A percentile compares a stretch with the other conserved stretches of the same genome.
Conservation (phyloP, 2,888 invertebrate genomes). For the Synanthedon andrenaeformis region DNA sequence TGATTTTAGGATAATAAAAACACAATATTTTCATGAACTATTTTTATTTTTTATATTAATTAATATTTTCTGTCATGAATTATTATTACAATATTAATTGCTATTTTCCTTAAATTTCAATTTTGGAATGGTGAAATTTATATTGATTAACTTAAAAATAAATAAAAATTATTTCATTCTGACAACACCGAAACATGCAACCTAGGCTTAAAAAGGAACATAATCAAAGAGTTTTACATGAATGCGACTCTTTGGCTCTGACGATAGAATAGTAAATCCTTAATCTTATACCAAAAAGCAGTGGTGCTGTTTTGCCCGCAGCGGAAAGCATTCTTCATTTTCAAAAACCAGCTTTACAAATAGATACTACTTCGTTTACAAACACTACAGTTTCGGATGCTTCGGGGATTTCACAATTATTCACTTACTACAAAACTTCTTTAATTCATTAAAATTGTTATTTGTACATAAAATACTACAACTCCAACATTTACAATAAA, state of each 20-base stretch:
- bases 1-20: not conserved
- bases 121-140: constrained; percentile 66
- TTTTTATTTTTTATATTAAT: constrained; percentile 35
- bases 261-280: constrained; percentile 25
- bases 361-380: not conserved
- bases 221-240: constrained; percentile 53
- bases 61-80: constrained; percentile 56
- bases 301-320: not conserved
- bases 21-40: not conserved
- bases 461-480: constrained; percentile 67
- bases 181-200: constrained; percentile 45
- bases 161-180: constrained; percentile 43
- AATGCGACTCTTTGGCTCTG: constrained; percentile 59
- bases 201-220: constrained; percentile 36
- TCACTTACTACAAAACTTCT: constrained; percentile 44
- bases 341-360: constrained; percentile 9
- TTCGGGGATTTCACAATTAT: not conserved
- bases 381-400: constrained; percentile 14
- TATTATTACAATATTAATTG: constrained; percentile 29
- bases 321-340: constrained; percentile 7
- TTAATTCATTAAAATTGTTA: constrained; percentile 55
- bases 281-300: not conserved
- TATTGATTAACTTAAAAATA: constrained; percentile 63
- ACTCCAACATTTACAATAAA: constrained; percentile 64
- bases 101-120: constrained; percentile 62